Evolutionary conservation across 2,113 vertebrate genomes (phyloP).

Genomic region (Oncorhynchus nerka): DNA sequence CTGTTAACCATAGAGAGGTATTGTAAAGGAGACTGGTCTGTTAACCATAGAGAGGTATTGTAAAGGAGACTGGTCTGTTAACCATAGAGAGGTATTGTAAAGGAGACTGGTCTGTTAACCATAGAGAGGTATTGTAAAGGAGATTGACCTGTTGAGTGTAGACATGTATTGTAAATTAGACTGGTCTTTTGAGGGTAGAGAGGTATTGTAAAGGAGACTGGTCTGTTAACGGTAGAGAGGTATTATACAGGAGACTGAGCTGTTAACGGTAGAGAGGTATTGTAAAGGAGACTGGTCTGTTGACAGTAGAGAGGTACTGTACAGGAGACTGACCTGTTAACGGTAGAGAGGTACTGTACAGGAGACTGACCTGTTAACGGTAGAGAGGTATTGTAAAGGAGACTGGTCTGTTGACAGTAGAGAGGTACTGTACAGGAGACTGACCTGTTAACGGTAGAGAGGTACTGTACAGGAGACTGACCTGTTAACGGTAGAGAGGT

Average conservation of each 20-base stretch:
- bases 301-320: no score
- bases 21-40: conserved; percentile 28
- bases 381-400: conserved; percentile 6
- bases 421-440: conserved; percentile 21
- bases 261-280: no score
- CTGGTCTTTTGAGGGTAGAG: no score
- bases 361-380: conserved; percentile 21
- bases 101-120: conserved; percentile 28
- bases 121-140: conserved; percentile 5
- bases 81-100: no score
- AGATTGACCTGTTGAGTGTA: conserved; percentile 26
- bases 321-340: neutral
- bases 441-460: neutral
- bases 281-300: no score
- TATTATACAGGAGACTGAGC: conserved; percentile 24
- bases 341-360: neutral
- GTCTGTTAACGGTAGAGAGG: neutral
- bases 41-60: no score
- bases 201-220: conserved; percentile 23
- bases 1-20: no score
- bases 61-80: conserved; percentile 40
- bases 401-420: conserved; percentile 3
- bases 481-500: neutral
- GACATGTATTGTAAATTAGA: no score
- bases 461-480: conserved; percentile 38